Percentiles rank a stretch among this genome's conserved stretches.
Conservation (phyloP, 2,113 vertebrate genomes). For the Vulpes ferrilata region DNA sequence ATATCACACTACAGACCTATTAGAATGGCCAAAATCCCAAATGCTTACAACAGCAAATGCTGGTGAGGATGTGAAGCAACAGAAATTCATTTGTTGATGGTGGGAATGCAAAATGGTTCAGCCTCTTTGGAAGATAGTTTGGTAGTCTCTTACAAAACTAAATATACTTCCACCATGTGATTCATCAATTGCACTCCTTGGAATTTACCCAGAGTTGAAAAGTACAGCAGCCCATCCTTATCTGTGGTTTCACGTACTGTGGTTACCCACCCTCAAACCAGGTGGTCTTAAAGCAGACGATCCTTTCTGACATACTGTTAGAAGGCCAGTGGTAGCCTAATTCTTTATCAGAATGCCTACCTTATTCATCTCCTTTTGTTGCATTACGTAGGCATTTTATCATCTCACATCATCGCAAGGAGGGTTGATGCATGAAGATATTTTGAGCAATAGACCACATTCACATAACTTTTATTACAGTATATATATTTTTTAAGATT, state of each 20-base stretch:
- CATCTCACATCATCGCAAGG: background rate
- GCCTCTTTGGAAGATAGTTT: background rate
- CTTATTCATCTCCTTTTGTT: background rate
- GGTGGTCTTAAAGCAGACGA: background rate
- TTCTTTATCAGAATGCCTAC: background rate
- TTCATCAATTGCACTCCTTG: background rate
- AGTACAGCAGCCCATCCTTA: background rate
- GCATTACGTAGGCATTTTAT: background rate
- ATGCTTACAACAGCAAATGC: too few species aligned
- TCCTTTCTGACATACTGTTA: background rate
- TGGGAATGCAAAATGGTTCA: background rate
- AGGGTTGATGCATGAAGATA: background rate
- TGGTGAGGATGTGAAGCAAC: background rate
- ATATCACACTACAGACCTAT: too few species aligned
- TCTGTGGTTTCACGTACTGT: background rate
- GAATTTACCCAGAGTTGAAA: background rate
- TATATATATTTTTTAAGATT: background rate
- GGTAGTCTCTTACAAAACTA: background rate
- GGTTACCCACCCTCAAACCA: background rate
- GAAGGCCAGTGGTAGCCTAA: background rate
- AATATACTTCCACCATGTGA: background rate
- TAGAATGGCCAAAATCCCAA: background rate
- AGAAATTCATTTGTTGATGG: background rate
- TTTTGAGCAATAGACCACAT: background rate
- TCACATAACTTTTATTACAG: background rate